These are phyloP conservation scores for Sesia bembeciformis DNA, from an alignment of 2,888 invertebrate genomes.

Conservation along the genomic window DNA sequence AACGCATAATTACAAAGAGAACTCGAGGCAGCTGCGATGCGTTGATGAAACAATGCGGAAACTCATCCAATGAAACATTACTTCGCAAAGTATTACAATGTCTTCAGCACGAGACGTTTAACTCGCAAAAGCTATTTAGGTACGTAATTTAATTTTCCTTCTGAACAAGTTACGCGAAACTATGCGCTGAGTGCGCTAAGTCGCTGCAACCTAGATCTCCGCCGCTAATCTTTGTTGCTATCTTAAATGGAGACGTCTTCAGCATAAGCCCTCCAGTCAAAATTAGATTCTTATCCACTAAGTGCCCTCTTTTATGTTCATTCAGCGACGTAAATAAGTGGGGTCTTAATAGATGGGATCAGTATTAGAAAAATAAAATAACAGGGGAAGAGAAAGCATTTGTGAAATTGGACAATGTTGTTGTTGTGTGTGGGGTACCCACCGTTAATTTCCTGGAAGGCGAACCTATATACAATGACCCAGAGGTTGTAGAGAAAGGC, in stretches of 20 bases:
- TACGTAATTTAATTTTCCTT: constrained; percentile 47
- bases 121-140: constrained; percentile 33
- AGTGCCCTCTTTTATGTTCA: constrained; percentile 9
- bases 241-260: constrained; percentile 49
- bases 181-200: constrained; percentile 40
- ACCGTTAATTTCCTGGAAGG: constrained; percentile 97
- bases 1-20: too few species aligned
- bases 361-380: too few species aligned
- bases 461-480: constrained; percentile 99
- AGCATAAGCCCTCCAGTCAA: constrained; percentile 41
- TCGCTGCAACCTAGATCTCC: constrained; percentile 35
- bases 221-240: constrained; percentile 36
- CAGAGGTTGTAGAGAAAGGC: constrained; percentile 98
- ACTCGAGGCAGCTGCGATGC: too few species aligned
- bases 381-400: too few species aligned
- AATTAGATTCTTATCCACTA: constrained; percentile 46
- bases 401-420: too few species aligned
- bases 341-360: too few species aligned
- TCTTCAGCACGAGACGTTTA: not conserved
- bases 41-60: too few species aligned
- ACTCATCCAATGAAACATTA: too few species aligned
- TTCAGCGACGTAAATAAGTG: too few species aligned
- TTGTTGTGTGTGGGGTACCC: constrained; percentile 34
- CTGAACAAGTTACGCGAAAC: constrained; percentile 38
- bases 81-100: too few species aligned